Evolutionary conservation across 2,797 vertebrate species (phyloP).

Genomic region (Lutjanus argentimaculatus): DNA sequence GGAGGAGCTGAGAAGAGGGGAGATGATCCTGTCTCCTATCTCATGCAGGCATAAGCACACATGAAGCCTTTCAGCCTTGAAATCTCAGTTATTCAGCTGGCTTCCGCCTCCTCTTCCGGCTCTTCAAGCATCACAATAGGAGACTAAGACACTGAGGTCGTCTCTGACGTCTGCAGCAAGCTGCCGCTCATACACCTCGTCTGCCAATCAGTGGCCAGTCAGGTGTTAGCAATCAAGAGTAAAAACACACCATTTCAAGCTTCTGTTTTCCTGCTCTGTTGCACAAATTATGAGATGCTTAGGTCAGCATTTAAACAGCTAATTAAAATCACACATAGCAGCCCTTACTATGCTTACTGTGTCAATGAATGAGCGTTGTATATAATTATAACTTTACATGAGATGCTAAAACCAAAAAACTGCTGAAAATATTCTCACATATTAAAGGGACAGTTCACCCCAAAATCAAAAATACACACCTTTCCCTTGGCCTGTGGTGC

Average conservation of each 20-base stretch:
- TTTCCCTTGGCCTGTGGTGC: too few relatives aligned
- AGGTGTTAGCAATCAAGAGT: slow-evolving; percentile 46
- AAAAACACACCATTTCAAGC: slow-evolving; percentile 6
- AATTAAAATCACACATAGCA: neutral
- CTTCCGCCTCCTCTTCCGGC: slow-evolving; percentile 69
- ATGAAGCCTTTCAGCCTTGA: slow-evolving; percentile 61
- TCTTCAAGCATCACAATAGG: slow-evolving; percentile 54
- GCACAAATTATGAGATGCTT: neutral
- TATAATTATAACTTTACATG: neutral
- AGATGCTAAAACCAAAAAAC: neutral
- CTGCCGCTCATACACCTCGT: slow-evolving; percentile 5
- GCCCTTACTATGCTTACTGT: neutral
- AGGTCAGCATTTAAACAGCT: neutral
- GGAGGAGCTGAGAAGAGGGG: slow-evolving; percentile 18
- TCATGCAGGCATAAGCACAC: slow-evolving; percentile 37
- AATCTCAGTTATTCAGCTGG: slow-evolving; percentile 59
- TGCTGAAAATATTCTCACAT: neutral
- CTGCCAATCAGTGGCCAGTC: slow-evolving; percentile 28
- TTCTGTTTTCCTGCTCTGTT: neutral
- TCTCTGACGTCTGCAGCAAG: slow-evolving; percentile 70
- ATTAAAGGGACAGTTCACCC: too few relatives aligned
- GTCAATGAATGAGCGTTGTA: neutral
- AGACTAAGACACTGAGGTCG: slow-evolving; percentile 48
- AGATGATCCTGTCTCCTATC: slow-evolving; percentile 28
- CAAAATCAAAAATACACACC: too few relatives aligned